Base-by-base conservation (phyloP, 2,888 invertebrate species). In the Merodon equestris region DNA sequence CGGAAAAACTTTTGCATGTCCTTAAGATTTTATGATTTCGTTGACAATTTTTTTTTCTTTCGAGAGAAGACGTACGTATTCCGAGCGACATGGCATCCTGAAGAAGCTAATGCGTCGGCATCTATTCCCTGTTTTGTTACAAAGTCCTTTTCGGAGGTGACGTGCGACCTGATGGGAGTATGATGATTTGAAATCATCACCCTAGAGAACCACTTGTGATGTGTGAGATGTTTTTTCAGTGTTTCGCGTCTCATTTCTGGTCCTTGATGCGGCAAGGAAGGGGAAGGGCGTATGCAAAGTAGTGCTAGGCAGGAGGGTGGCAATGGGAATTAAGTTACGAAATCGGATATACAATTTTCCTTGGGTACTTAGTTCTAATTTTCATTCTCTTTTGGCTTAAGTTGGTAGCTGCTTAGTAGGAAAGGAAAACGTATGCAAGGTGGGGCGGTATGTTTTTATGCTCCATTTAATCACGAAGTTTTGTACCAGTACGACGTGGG, bases 11-110 rank as follows among this genome's bases (percentile, higher is more conserved):
- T 70, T 74, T 61, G 73, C 64, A 74, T 58, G 74, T 79, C 68
- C 63, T 79, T 45, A 44, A 74, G 79, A 74, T 79, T 74, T 74
- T 79, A 68, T 74, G 74, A 74, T 79, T 79, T 74, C 27, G 27
- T 27, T 27, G 2, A 4, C 70, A 70, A 74, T 79, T 66, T 54
- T 60, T 40, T 40, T n/a, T 40, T 40, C 40, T 3, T 40, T 27
- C 7, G 27, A 7, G 2, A 7, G 27, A 4, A 7, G 27, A 4
- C 3, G 68, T 48, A 36, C 48, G n/a, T n/a, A n/a, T 48, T 54
- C 68, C 79, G 44, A 79, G 74, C 64, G 64, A 74, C 79, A 64
- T 56, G 47, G 54, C 67, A 66, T 74, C 70, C 64, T 74, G 63
- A 64, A 79, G 74, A 27, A 70, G 79, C 68, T 79, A 79, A 79